Percentiles rank a stretch among this genome's conserved stretches.
Conservation (phyloP, 1,140 invertebrate species). For the Drosophila repleta region DNA sequence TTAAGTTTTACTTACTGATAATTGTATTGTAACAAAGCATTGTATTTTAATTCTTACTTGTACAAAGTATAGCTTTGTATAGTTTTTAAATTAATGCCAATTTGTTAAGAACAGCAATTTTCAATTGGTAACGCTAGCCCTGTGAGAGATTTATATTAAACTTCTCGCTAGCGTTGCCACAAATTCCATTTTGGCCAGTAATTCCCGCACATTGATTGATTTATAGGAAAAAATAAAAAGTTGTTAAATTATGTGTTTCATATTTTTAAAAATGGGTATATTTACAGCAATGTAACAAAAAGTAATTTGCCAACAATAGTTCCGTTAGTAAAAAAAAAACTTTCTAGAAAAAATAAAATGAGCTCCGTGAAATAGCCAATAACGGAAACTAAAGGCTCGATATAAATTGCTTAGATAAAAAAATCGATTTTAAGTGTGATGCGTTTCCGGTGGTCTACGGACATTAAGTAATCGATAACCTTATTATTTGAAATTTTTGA, state of each 20-base stretch:
- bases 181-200: slow-evolving; percentile 51
- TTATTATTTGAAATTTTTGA: too few species aligned
- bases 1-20: slow-evolving; percentile 66
- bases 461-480: too few species aligned
- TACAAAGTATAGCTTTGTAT: slow-evolving; percentile 53
- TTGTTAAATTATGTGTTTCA: slow-evolving; percentile 1
- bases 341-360: too few species aligned
- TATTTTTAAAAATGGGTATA: too few species aligned
- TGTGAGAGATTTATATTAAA: slow-evolving; percentile 83
- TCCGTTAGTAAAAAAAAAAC: too few species aligned
- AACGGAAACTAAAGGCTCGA: too few species aligned
- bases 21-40: slow-evolving; percentile 67
- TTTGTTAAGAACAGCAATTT: slow-evolving; percentile 32
- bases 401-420: too few species aligned
- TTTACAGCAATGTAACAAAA: too few species aligned
- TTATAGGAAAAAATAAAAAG: not conserved
- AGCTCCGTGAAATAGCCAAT: too few species aligned
- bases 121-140: slow-evolving; percentile 29
- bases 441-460: too few species aligned
- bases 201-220: slow-evolving; percentile 41
- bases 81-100: slow-evolving; percentile 38
- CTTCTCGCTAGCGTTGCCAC: slow-evolving; percentile 63
- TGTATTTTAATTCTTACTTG: slow-evolving; percentile 35
- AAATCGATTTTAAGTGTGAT: too few species aligned
- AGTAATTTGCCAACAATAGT: too few species aligned